Conservation (phyloP, 2,113 vertebrate species). For the Nycticryphes semicollaris region DNA sequence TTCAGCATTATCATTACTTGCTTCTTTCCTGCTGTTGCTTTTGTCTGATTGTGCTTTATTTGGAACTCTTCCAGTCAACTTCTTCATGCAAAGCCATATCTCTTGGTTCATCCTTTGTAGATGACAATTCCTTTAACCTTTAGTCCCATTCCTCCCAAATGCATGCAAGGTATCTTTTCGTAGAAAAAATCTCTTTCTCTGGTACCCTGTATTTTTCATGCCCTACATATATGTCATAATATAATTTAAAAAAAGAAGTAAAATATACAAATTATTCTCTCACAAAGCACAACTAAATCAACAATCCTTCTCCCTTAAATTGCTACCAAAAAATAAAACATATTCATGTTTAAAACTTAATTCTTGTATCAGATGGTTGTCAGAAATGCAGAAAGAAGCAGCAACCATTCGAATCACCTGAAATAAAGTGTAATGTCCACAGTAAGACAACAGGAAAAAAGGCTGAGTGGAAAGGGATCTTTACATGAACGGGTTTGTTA, state of each 20-base stretch:
- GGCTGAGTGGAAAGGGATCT: not conserved
- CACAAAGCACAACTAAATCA: not conserved
- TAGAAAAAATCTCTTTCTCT: not conserved
- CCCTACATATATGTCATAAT: not conserved
- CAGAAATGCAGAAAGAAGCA: not conserved
- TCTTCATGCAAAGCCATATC: not conserved
- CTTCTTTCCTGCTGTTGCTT: not conserved
- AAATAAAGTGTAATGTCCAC: not conserved
- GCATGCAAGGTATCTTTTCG: not conserved
- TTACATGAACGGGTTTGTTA: not conserved
- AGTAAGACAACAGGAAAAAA: not conserved
- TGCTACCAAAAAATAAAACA: not conserved
- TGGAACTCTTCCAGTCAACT: not conserved
- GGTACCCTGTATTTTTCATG: not conserved
- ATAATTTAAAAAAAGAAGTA: not conserved
- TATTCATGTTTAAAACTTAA: not conserved
- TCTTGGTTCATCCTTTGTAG: not conserved
- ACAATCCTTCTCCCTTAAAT: not conserved
- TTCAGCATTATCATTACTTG: not conserved
- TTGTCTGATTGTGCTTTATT: not conserved
- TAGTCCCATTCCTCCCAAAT: not conserved
- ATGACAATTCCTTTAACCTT: not conserved
- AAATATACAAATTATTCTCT: not conserved
- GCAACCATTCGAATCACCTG: not conserved
- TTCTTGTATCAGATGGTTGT: not conserved